Evolutionary conservation across 2,797 vertebrate species (phyloP).

Genomic region (Podargus strigoides): DNA sequence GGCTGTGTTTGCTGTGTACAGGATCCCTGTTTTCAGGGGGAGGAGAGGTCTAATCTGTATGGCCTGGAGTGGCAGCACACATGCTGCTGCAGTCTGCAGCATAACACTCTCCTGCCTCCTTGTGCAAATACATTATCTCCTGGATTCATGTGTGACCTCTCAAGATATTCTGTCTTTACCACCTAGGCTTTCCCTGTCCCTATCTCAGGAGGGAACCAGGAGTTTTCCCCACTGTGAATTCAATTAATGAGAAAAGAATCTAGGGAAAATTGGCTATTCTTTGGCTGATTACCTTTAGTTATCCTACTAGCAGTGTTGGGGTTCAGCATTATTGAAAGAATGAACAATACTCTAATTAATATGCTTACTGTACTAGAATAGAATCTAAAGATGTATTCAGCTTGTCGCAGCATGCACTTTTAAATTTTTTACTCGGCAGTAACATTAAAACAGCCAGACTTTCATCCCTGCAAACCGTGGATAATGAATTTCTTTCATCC

Average conservation of each 20-base stretch:
- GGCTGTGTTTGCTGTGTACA: neutral
- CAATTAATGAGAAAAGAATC: conserved; percentile 44
- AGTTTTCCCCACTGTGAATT: neutral
- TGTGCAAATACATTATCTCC: neutral
- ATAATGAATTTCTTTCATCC: conserved; percentile 61
- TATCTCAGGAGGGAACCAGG: neutral
- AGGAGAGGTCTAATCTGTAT: neutral
- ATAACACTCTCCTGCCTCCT: neutral
- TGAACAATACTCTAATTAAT: conserved; percentile 52
- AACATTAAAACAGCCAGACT: conserved; percentile 50
- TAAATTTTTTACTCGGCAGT: neutral
- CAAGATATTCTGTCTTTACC: neutral
- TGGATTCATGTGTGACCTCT: neutral
- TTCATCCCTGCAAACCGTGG: conserved; percentile 26
- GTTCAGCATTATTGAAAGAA: neutral
- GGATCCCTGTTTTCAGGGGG: neutral
- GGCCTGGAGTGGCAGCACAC: neutral
- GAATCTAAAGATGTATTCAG: neutral
- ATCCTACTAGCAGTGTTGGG: neutral
- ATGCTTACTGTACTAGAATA: conserved; percentile 21
- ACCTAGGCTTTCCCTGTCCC: neutral
- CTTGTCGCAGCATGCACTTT: conserved; percentile 30
- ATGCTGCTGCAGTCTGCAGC: neutral
- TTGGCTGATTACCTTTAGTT: conserved; percentile 26
- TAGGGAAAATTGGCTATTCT: conserved; percentile 10